Evolutionary conservation across 2,797 vertebrate genomes (phyloP).

Genomic region (Arnoldichthys spilopterus): DNA sequence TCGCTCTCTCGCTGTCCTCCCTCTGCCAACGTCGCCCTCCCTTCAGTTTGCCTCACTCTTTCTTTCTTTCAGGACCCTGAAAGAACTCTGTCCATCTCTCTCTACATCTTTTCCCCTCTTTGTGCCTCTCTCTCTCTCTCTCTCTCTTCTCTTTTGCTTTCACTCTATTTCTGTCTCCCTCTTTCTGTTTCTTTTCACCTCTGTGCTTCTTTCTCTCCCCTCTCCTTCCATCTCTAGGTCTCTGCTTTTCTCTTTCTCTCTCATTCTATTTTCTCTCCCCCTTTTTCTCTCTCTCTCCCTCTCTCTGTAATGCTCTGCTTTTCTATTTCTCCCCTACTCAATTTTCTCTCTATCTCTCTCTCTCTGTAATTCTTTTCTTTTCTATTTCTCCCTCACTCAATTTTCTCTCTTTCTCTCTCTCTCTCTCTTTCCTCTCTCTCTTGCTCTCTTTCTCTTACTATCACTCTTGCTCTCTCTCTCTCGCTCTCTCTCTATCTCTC

Average conservation of each 20-base stretch:
- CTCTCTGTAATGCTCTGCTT: constrained; percentile 14
- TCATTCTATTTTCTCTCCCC: constrained; percentile 14
- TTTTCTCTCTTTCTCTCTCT: background rate
- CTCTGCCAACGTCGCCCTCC: background rate
- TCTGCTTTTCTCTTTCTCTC: background rate
- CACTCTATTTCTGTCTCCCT: background rate
- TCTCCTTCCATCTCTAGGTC: background rate
- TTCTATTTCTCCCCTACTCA: constrained; percentile 9
- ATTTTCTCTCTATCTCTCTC: background rate
- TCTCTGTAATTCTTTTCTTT: background rate
- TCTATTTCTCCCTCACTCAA: background rate
- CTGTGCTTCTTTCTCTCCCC: background rate
- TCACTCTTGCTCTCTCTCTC: background rate
- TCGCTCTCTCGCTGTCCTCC: background rate
- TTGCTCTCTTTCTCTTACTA: background rate
- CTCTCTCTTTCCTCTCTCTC: background rate
- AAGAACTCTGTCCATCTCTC: background rate
- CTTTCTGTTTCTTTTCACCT: background rate
- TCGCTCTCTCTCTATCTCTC: background rate
- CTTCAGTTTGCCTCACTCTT: background rate
- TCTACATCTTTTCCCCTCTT: background rate
- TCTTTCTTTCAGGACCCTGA: no score
- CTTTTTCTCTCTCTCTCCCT: background rate
- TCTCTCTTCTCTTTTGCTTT: background rate
- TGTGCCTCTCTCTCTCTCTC: background rate